Conservation (phyloP, 2,797 vertebrate genomes). For the Pangasius mekongensis region DNA sequence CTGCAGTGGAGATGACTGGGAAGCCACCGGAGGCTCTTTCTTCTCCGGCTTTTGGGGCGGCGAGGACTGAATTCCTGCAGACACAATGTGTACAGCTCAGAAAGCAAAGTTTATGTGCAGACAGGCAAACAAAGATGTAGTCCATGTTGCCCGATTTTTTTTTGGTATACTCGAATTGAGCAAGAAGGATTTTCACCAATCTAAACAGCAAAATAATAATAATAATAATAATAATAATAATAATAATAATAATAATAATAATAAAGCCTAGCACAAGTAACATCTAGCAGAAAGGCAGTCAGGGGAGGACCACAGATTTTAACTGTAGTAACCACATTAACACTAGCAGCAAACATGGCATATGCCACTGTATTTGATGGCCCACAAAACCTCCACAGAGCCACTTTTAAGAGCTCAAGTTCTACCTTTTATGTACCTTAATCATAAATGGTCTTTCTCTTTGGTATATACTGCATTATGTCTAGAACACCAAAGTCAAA, state of each 20-base stretch:
- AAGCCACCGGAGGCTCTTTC: conserved; percentile 76
- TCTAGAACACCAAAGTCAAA: background rate
- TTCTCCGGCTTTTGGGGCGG: conserved; percentile 80
- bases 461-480: background rate
- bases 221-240: background rate
- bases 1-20: conserved; percentile 81
- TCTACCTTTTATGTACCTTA: background rate
- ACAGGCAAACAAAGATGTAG: background rate
- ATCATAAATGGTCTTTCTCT: background rate
- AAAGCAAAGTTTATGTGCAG: background rate
- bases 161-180: background rate
- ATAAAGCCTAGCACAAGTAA: background rate
- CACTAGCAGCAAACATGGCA: background rate
- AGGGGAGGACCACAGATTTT: background rate
- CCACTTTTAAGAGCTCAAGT: background rate
- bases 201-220: background rate
- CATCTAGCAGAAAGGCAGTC: background rate
- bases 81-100: background rate
- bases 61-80: conserved; percentile 80
- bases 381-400: background rate
- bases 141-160: background rate
- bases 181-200: background rate
- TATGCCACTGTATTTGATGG: background rate
- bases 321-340: background rate
- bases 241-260: no score